Conservation (phyloP, 2,113 vertebrate species). For the Dissostichus mawsoni region DNA sequence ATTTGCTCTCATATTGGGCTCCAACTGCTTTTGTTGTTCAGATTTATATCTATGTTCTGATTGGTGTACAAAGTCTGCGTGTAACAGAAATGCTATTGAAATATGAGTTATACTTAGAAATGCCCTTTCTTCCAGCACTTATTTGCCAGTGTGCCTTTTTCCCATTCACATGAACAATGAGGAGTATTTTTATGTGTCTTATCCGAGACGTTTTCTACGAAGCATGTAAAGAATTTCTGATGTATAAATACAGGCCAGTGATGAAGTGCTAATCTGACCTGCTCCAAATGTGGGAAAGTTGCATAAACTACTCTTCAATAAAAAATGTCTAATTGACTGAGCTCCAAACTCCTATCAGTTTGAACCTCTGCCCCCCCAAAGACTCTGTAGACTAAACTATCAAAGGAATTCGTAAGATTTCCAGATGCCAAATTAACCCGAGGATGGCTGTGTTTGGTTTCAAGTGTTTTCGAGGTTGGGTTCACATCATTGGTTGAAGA, state of each 20-base stretch:
- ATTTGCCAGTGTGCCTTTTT: constrained; percentile 34
- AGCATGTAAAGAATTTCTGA: constrained; percentile 72
- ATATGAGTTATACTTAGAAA: constrained; percentile 52
- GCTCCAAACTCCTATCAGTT: constrained; percentile 62
- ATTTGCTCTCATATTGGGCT: background rate
- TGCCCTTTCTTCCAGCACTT: constrained; percentile 61
- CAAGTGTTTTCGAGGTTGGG: background rate
- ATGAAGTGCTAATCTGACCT: constrained; percentile 72
- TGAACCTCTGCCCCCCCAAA: constrained; percentile 34
- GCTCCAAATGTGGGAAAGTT: constrained; percentile 72
- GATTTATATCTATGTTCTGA: constrained; percentile 9
- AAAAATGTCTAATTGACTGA: constrained; percentile 69
- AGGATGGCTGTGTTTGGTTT: constrained; percentile 17
- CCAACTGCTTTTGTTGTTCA: background rate
- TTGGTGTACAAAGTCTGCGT: constrained; percentile 59
- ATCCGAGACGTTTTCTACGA: constrained; percentile 46
- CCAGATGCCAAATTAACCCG: constrained; percentile 47
- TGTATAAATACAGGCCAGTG: constrained; percentile 71
- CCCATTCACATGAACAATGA: constrained; percentile 27
- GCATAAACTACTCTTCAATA: constrained; percentile 66
- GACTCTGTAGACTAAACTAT: constrained; percentile 65
- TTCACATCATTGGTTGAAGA: background rate
- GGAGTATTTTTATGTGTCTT: constrained; percentile 40
- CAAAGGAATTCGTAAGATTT: constrained; percentile 46
- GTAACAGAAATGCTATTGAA: constrained; percentile 44